Conservation (phyloP, 1,140 invertebrate genomes). For the Magallana gigas region DNA sequence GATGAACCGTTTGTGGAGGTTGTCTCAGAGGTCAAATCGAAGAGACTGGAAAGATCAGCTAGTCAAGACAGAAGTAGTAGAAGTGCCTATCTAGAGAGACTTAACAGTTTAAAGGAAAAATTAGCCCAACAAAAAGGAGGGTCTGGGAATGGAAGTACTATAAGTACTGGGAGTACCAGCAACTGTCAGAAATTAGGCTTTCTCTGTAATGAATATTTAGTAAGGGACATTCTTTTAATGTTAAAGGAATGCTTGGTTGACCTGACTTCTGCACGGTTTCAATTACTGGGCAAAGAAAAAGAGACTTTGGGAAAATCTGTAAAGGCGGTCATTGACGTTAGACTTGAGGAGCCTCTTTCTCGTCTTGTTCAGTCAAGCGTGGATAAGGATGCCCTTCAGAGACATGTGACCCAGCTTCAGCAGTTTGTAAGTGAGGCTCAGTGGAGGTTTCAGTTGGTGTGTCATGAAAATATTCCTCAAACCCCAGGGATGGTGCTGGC, state of each 20-base stretch:
- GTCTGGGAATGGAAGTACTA: constrained; percentile 62
- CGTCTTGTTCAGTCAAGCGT: constrained; percentile 67
- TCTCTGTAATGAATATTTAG: constrained; percentile 76
- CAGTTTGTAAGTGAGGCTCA: constrained; percentile 76
- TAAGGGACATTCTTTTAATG: constrained; percentile 74
- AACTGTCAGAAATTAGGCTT: constrained; percentile 70
- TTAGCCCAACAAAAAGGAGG: constrained; percentile 31
- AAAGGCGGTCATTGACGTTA: constrained; percentile 53
- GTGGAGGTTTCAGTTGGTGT: constrained; percentile 77
- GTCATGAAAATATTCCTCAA: constrained; percentile 71
- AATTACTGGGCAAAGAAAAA: constrained; percentile 61
- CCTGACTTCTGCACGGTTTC: constrained; percentile 67
- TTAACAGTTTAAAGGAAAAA: constrained; percentile 19
- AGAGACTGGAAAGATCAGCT: background rate
- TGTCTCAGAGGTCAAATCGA: background rate
- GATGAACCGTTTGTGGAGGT: constrained; percentile 71
- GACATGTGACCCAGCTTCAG: constrained; percentile 69
- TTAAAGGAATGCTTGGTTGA: constrained; percentile 75
- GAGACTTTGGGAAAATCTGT: constrained; percentile 49
- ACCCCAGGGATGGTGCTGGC: constrained; percentile 68
- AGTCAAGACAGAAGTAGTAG: background rate
- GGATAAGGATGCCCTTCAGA: constrained; percentile 61
- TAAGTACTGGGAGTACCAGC: constrained; percentile 62
- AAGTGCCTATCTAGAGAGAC: background rate
- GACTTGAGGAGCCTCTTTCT: constrained; percentile 66